Conservation (phyloP, 2,113 vertebrate genomes). For the Crotalus viridis region DNA sequence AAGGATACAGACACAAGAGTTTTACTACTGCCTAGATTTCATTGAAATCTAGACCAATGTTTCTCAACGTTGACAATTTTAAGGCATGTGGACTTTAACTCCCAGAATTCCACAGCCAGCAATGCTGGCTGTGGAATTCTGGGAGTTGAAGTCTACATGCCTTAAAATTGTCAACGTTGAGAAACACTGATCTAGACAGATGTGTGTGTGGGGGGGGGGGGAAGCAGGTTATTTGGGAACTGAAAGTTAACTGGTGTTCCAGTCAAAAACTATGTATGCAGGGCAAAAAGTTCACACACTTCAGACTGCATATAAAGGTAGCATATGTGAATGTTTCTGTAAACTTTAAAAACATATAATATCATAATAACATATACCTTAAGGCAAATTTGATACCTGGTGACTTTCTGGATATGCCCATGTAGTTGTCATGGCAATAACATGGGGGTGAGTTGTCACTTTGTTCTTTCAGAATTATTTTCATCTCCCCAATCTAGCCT, state of each 20-base stretch:
- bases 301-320: not conserved
- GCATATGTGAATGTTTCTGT: not conserved
- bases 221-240: not conserved
- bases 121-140: too few relatives aligned
- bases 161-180: too few relatives aligned
- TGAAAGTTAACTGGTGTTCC: conserved; percentile 3
- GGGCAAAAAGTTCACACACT: not conserved
- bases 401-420: not conserved
- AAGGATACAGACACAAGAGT: not conserved
- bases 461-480: not conserved
- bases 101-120: too few relatives aligned
- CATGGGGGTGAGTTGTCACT: not conserved
- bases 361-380: not conserved
- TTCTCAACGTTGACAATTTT: too few relatives aligned
- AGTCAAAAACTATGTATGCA: not conserved
- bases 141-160: too few relatives aligned
- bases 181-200: not conserved
- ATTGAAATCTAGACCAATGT: not conserved
- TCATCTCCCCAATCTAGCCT: not conserved
- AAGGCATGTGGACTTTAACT: too few relatives aligned
- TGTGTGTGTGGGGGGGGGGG: not conserved
- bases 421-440: not conserved
- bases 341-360: not conserved
- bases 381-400: not conserved
- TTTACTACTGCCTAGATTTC: not conserved